Evolutionary conservation across 1,140 invertebrate genomes (phyloP).

Genomic region (Proctacanthus coquilletti): DNA sequence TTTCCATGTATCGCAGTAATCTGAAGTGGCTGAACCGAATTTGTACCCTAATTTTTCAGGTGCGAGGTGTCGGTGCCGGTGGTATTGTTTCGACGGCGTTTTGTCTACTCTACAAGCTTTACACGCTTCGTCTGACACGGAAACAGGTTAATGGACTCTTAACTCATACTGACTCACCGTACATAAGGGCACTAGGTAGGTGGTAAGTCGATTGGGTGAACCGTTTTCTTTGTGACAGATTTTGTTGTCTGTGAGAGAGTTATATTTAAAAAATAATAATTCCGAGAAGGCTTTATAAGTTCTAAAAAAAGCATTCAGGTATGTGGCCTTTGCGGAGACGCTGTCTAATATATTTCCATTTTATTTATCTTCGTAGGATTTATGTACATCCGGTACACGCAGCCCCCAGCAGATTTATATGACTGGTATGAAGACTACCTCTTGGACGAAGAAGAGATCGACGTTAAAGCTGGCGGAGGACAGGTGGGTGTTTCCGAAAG

Average conservation of each 20-base stretch:
- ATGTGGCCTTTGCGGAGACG: background rate
- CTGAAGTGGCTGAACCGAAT: too few species aligned
- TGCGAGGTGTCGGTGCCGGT: conserved; percentile 93
- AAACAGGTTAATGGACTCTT: conserved; percentile 95
- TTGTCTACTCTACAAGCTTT: conserved; percentile 89
- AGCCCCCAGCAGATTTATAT: conserved; percentile 88
- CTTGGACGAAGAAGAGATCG: conserved; percentile 91
- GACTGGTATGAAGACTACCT: conserved; percentile 95
- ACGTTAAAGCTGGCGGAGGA: conserved; percentile 94
- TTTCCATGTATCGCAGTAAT: too few species aligned
- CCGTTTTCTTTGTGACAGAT: conserved; percentile 1
- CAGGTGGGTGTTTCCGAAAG: conserved; percentile 35
- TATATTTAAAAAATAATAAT: background rate
- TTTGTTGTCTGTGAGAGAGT: conserved; percentile 4
- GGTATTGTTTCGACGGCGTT: conserved; percentile 94
- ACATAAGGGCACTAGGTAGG: conserved; percentile 91
- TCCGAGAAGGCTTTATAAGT: background rate
- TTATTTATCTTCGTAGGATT: conserved; percentile 32
- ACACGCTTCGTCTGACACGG: conserved; percentile 86
- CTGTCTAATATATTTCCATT: background rate
- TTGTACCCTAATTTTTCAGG: conserved; percentile 38
- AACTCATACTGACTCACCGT: conserved; percentile 91
- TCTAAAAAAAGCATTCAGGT: background rate
- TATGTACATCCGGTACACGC: conserved; percentile 77
- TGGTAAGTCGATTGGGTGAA: conserved; percentile 72